Evolutionary conservation across 1,140 invertebrate species (phyloP), one percentile per base, ranked within the genome.

Genomic region (Microplitis demolitor): DNA sequence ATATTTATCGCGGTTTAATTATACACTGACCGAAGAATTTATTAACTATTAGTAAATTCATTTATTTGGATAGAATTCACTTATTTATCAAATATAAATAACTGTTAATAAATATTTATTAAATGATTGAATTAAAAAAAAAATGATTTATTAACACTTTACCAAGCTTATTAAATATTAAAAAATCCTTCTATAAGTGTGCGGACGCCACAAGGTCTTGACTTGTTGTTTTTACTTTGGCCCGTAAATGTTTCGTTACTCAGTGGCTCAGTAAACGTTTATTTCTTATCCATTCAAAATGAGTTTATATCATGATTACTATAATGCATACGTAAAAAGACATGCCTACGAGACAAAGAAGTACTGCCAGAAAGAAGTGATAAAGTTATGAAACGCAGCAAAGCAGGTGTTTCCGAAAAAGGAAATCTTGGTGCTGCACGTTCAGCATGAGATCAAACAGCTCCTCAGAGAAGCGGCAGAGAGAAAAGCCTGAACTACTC

Each of bases 341-440:
- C 31, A 69, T n/a, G 66, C 56, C 66, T 69, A 53, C 31, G 56
- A 69, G 66, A 69, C 66, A 3, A 69, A 56, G 50, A 56, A 69
- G 66, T 69, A 3, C 66, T 69, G 66, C 24, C 51, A 69, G 14
- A 50, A 69, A 3, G 51, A 69, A 5, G 66, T 69, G 50, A 56
- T 14, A 56, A 56, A 56, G 8, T 66, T 66, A 66, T 66, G 64
- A 35, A 68, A 68, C 51, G 14, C 51, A 51, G 66, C 66, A 5
- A 68, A 68, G 24, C 50, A 68, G 31, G 56, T 14, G n/a, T 68
- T 56, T 13, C 66, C 66, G 66, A 68, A 56, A 14, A 68, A 68
- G 14, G 51, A 53, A 68, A 3, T 56, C 4, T 68, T 68, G 13
- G 6, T 53, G 4, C 50, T 9, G 45, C 66, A 68, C 66, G 51